phyloP scores from a whole-genome alignment of 2,888 invertebrate species.

The Chelonus formosanus region DNA sequence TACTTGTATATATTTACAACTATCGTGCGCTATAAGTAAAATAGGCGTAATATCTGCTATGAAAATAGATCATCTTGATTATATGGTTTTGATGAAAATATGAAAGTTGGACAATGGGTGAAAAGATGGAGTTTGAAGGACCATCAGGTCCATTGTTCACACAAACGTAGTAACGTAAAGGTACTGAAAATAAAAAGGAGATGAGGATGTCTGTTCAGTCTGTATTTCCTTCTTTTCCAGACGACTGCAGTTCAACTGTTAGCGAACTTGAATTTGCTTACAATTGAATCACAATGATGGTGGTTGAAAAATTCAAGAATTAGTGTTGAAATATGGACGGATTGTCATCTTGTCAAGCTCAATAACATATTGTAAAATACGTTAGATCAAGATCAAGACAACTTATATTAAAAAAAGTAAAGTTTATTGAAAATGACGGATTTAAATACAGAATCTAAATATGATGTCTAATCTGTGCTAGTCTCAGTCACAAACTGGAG shows the following conservation, averaged over 20 bases:
- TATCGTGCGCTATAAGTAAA: no score
- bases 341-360: not conserved
- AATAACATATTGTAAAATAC: no score
- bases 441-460: no score
- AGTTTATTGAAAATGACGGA: no score
- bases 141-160: constrained; percentile 6
- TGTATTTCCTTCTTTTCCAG: constrained; percentile 31
- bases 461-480: no score
- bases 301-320: constrained; percentile 26
- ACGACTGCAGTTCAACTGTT: constrained; percentile 36
- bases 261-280: constrained; percentile 41
- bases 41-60: no score
- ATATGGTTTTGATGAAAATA: not conserved
- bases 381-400: no score
- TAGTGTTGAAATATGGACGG: constrained; percentile 10
- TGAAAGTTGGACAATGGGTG: constrained; percentile 2
- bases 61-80: no score
- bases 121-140: constrained; percentile 1
- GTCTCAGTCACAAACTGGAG: no score
- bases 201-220: constrained; percentile 21
- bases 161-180: constrained; percentile 13
- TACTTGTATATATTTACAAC: no score
- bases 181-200: constrained; percentile 14
- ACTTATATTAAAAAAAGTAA: no score
- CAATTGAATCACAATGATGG: constrained; percentile 37